Evolutionary conservation across 2,888 invertebrate genomes (phyloP).

Genomic region (Drosophila anomalata): DNA sequence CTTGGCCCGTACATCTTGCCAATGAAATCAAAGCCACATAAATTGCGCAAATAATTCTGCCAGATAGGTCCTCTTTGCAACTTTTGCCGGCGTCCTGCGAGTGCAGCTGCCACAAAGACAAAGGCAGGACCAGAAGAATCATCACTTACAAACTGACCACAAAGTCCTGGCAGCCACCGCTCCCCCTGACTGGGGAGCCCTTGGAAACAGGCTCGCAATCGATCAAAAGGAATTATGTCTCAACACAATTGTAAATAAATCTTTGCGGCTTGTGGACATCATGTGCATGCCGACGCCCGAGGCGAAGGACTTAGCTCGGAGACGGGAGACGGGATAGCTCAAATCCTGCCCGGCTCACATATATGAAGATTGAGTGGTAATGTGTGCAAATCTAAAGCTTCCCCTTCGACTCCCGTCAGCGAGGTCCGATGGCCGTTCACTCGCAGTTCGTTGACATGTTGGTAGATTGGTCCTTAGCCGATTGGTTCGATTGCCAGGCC

Average conservation of each 20-base stretch:
- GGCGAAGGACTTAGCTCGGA: slow-evolving; percentile 57
- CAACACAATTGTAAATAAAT: slow-evolving; percentile 80
- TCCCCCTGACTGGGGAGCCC: slow-evolving; percentile 5
- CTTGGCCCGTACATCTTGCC: slow-evolving; percentile 46
- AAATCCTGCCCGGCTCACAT: slow-evolving; percentile 67
- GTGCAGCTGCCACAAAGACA: slow-evolving; percentile 47
- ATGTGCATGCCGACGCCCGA: slow-evolving; percentile 60
- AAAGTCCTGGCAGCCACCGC: slow-evolving; percentile 22
- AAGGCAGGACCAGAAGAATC: slow-evolving; percentile 66
- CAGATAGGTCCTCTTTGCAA: slow-evolving; percentile 15
- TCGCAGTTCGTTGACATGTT: slow-evolving; percentile 70
- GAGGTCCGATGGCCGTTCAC: slow-evolving; percentile 29
- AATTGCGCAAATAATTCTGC: slow-evolving; percentile 74
- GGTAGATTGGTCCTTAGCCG: slow-evolving; percentile 74
- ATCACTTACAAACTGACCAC: slow-evolving; percentile 71
- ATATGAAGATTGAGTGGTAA: slow-evolving; percentile 79
- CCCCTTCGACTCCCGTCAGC: slow-evolving; percentile 1
- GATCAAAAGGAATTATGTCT: slow-evolving; percentile 78
- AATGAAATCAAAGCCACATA: slow-evolving; percentile 77
- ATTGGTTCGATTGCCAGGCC: slow-evolving; percentile 63
- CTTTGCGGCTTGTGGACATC: slow-evolving; percentile 78
- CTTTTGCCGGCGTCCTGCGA: slow-evolving; percentile 26
- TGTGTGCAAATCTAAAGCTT: slow-evolving; percentile 76
- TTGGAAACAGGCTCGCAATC: slow-evolving; percentile 55
- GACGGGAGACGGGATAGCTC: slow-evolving; percentile 6